Base-by-base conservation (phyloP, 2,888 invertebrate genomes). In the Cryptocephalus moraei region DNA sequence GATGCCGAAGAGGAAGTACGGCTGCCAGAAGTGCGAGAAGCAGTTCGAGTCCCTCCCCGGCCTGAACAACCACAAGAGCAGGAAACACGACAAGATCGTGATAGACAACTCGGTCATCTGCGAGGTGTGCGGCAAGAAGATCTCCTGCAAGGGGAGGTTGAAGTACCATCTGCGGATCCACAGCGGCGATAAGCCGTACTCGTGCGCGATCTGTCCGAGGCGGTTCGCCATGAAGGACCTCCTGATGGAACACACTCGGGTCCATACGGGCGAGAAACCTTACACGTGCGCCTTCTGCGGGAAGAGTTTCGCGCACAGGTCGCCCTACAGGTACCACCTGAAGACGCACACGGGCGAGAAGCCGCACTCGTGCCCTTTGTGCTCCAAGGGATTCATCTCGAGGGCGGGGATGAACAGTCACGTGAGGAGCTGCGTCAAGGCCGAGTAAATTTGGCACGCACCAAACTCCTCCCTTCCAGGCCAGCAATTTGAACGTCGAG, bases 321-420 rank as follows among this genome's bases (percentile, higher is more conserved):
- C 77, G 61, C 77, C 78, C 59, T 67, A 79, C 54, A 76, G 75
- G 38, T 69, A 78, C 45, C 80, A 80, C 68, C 76, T 77, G 66
- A 73, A 79, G 45, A 76, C 75, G 41, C 79, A 80, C 66, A 76
- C 76, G 0, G 79, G 79, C 0, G 78, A 79, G 68, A 74, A 75
- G 63, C 78, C 79, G 41, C 75, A 79, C 67, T 71, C 75, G 43
- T 69, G 69, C 47, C 60, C 59, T 11, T 53, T 66, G 9, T 69
- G 69, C 46, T 55, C 59, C 8, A 66, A 63, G 51, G 64, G 64
- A 1, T 69, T 67, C 49, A 63, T 64, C 41, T 65, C 67, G 1
- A 66, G 63, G 46, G 62, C 62, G 33, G 63, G 63, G n/a, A 62
- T 66, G 61, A 63, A 67, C 43, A 63, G 59, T 14, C 68, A 68